Base-by-base conservation (phyloP, 2,113 vertebrate genomes). In the Tonatia bakeri region DNA sequence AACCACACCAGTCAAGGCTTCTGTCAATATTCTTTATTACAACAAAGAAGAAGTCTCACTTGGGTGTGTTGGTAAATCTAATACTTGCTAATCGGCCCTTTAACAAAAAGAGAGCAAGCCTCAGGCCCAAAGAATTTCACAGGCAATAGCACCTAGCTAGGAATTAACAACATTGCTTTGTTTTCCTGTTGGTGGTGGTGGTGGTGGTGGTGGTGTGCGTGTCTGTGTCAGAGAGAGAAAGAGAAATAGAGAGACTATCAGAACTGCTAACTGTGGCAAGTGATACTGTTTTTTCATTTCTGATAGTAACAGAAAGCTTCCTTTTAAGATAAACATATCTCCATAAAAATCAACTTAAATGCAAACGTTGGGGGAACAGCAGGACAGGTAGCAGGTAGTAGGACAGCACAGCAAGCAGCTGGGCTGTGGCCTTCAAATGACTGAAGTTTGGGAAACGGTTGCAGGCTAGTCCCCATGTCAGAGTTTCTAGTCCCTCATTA, bases 241-340 rank as follows among this genome's bases (percentile, higher is more conserved):
- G 70, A 16, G 31, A 38, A 17, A 26, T 11, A 69, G 26, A 33
- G 33, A 75, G 33, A 52, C 20, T 65, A 61, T 11, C 26, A 5
- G 24, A 38, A 67, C 81, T 67, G 81, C 28, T 72, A 83, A 79
- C 5, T 79, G 4, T 79, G 28, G 4, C 67, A 56, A 33, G 59
- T 59, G 38, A 81, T 43, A 31, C 14, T 20, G 22, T 5, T 84
- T 28, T 84, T 91, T 77, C 16, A 65, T 65, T 59, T 86, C 59
- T 61, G 40, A 33, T n/a, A 52, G 28, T 26, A 36, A 93, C 24
- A 73, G 56, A 94, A 94, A 79, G 11, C 54, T 75, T 77, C 26
- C 52, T 77, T 75, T 86, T 65, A 69, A 76, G 76, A 69, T 16
- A 90, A 93, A 93, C 22, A 75, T 31, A 79, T 45, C 90, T 96